Conservation (phyloP, 2,888 invertebrate species). For the Apamea crenata region DNA sequence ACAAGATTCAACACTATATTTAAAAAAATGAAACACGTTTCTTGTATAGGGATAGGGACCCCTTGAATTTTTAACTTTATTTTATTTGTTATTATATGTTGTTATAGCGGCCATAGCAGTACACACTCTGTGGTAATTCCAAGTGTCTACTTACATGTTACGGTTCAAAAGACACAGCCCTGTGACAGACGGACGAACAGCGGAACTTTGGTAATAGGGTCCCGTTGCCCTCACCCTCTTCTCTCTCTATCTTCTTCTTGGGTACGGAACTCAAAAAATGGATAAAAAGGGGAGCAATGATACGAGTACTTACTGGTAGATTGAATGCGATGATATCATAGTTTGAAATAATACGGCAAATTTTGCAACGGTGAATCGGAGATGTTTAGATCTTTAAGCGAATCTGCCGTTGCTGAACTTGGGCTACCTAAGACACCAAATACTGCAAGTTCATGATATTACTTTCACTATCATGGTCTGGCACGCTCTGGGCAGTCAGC, state of each 20-base stretch:
- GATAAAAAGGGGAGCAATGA: constrained; percentile 21
- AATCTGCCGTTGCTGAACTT: neutral
- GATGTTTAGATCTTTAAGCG: neutral
- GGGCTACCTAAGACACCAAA: neutral
- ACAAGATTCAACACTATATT: no score
- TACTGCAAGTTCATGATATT: constrained; percentile 6
- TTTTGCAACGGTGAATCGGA: neutral
- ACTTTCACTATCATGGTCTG: neutral
- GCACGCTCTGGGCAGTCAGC: neutral
- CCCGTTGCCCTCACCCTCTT: neutral
- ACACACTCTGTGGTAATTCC: no score
- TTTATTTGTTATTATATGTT: no score
- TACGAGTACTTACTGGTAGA: constrained; percentile 8
- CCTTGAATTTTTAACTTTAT: no score
- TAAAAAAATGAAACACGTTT: no score
- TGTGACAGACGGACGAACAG: neutral
- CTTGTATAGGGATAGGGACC: no score
- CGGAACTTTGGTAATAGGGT: neutral
- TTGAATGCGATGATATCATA: neutral
- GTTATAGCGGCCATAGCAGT: neutral
- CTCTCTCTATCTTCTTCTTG: no score
- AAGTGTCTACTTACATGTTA: neutral
- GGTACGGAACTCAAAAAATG: neutral
- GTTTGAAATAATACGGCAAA: neutral
- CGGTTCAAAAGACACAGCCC: neutral